Evolutionary conservation across 2,888 invertebrate species (phyloP).

Genomic region (Euplexia lucipara): DNA sequence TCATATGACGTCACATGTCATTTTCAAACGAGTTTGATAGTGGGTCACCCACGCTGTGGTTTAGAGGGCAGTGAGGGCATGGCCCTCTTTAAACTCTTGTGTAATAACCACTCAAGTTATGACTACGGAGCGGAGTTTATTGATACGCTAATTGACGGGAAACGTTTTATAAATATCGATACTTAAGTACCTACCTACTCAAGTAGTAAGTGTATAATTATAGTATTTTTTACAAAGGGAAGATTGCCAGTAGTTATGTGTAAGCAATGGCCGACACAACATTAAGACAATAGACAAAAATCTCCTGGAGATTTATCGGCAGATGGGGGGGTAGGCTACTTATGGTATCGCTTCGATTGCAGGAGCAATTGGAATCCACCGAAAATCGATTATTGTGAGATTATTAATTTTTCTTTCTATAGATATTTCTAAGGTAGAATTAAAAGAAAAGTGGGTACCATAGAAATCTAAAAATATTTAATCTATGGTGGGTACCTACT

Average conservation of each 20-base stretch:
- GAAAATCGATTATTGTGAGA: not conserved
- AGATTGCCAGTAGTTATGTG: not conserved
- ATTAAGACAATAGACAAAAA: no score
- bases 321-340: not conserved
- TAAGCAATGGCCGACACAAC: no score
- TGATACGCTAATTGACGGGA: constrained; percentile 27
- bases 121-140: constrained; percentile 6
- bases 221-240: not conserved
- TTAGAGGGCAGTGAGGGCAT: constrained; percentile 56
- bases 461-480: no score
- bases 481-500: no score
- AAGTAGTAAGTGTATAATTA: not conserved
- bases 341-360: not conserved
- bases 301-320: no score
- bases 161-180: not conserved
- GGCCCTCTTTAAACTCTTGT: constrained; percentile 25
- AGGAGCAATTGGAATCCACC: not conserved
- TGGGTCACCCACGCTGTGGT: constrained; percentile 42
- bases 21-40: constrained; percentile 37
- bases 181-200: not conserved
- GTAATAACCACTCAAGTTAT: constrained; percentile 9
- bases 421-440: not conserved
- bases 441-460: no score
- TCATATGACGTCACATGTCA: constrained; percentile 29
- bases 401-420: not conserved